Percentiles rank a stretch among this genome's conserved stretches.
phyloP scores from a whole-genome alignment of 2,113 vertebrate genomes.

The Hippolais icterina region DNA sequence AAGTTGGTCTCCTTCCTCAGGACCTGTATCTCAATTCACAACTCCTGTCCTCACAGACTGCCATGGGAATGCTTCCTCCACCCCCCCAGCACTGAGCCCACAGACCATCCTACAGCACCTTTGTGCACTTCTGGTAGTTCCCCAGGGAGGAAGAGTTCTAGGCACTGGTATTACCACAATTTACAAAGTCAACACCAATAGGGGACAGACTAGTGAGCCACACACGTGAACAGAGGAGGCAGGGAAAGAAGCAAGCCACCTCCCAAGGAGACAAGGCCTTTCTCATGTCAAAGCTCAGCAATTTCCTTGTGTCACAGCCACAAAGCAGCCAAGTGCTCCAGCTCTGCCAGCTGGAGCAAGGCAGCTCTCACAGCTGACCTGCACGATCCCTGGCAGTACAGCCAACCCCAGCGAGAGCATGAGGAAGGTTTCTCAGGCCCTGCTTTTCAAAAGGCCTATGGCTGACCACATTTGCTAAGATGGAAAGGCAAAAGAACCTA shows the following conservation, averaged over 20 bases:
- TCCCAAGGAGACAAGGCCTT: not conserved
- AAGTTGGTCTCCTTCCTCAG: not conserved
- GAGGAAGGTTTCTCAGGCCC: not conserved
- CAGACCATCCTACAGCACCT: not conserved
- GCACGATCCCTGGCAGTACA: accelerated
- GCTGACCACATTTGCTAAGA: not conserved
- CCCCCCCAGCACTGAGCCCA: not conserved
- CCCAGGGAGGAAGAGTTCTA: not conserved
- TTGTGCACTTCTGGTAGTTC: not conserved
- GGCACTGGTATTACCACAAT: not conserved
- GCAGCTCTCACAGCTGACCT: not conserved
- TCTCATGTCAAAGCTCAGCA: not conserved
- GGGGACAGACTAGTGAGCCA: not conserved
- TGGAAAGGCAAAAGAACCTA: not conserved
- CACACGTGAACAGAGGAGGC: not conserved
- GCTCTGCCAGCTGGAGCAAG: not conserved
- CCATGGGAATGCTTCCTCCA: not conserved
- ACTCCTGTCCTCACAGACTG: accelerated
- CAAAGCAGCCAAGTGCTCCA: not conserved
- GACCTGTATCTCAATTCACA: not conserved
- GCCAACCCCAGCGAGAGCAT: accelerated
- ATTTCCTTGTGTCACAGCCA: not conserved
- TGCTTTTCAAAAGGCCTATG: not conserved
- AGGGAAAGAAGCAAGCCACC: not conserved
- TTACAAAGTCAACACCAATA: not conserved